phyloP scores from a whole-genome alignment of 1,140 invertebrate genomes.

The Neodiprion lecontei region DNA sequence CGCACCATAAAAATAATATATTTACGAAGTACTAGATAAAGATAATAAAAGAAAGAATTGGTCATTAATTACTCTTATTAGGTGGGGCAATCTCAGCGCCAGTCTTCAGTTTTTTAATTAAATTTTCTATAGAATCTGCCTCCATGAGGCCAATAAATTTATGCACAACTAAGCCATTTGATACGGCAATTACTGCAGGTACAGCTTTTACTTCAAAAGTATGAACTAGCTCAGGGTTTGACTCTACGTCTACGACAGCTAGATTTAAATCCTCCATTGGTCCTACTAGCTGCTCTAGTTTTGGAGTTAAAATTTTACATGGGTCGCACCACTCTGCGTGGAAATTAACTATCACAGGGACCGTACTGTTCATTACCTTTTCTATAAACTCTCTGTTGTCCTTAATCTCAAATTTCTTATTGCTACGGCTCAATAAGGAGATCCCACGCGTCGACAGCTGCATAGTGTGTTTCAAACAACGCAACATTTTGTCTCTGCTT shows the following conservation, averaged over 20 bases:
- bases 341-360: conserved; percentile 86
- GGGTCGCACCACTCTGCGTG: conserved; percentile 96
- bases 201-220: conserved; percentile 89
- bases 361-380: conserved; percentile 81
- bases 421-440: conserved; percentile 41
- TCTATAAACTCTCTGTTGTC: conserved; percentile 66
- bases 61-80: conserved; percentile 27
- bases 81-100: conserved; percentile 12
- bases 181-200: conserved; percentile 88
- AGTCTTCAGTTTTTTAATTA: conserved; percentile 77
- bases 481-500: conserved; percentile 43
- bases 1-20: too few species aligned
- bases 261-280: conserved; percentile 81
- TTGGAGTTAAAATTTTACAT: conserved; percentile 92
- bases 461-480: conserved; percentile 40
- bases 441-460: conserved; percentile 37
- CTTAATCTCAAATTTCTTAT: conserved; percentile 64
- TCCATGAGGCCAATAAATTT: conserved; percentile 93
- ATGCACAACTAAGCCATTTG: conserved; percentile 87
- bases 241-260: conserved; percentile 92
- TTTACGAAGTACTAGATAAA: too few species aligned
- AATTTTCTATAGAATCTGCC: conserved; percentile 80
- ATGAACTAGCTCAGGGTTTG: conserved; percentile 82
- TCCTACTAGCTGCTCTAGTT: conserved; percentile 83
- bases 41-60: too few species aligned